Evolutionary conservation across 1,140 invertebrate species (phyloP).

Genomic region (Choristoneura fumiferana): DNA sequence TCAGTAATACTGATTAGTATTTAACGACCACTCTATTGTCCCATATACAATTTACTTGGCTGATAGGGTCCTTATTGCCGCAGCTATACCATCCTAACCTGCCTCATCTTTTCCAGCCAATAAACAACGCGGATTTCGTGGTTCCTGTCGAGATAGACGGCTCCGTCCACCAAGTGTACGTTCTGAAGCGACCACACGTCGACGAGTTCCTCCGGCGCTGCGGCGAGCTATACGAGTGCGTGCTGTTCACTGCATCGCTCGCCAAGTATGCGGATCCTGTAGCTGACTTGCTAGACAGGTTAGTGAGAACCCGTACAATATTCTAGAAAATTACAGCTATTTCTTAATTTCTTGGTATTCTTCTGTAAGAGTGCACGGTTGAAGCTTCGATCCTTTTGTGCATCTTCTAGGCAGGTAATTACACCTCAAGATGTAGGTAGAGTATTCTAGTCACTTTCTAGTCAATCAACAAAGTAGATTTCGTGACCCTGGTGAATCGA

Average conservation of each 20-base stretch:
- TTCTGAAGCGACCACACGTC: slow-evolving; percentile 98
- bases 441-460: no score
- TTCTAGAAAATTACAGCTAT: no score
- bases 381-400: slow-evolving; percentile 99
- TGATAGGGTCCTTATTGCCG: no score
- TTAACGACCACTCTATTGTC: no score
- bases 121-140: slow-evolving; percentile 99
- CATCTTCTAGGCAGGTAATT: slow-evolving; percentile 94
- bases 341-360: no score
- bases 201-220: slow-evolving; percentile 99
- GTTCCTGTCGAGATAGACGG: slow-evolving; percentile 99
- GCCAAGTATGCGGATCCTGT: slow-evolving; percentile 99
- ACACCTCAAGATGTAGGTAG: no score
- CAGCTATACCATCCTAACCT: slow-evolving; percentile 60
- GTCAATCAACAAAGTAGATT: no score
- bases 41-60: no score
- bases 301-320: slow-evolving; percentile 22
- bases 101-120: slow-evolving; percentile 86
- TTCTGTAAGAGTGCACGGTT: slow-evolving; percentile 98
- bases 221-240: slow-evolving; percentile 99
- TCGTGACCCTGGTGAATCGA: no score
- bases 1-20: no score
- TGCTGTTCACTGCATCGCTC: slow-evolving; percentile 99
- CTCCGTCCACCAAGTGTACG: slow-evolving; percentile 99
- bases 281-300: slow-evolving; percentile 95